A percentile compares a stretch with the other conserved stretches of the same genome.
These are phyloP conservation scores for Agriopis aurantiaria DNA, from an alignment of 2,888 invertebrate genomes.

Conservation along the genomic window DNA sequence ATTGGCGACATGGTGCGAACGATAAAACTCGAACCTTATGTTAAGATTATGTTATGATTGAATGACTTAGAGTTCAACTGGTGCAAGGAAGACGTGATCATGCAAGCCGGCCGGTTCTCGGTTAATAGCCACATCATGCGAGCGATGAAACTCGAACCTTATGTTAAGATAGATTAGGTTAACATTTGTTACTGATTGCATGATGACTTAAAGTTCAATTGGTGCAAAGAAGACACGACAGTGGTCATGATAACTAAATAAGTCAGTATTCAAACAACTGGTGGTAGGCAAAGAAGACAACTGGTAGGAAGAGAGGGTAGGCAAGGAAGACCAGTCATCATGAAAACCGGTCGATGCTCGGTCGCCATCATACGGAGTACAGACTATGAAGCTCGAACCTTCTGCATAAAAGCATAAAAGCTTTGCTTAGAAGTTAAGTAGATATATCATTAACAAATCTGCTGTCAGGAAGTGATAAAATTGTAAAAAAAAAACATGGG, in stretches of 20 bases:
- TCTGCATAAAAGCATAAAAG: slow-evolving; percentile 37
- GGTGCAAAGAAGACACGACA: slow-evolving; percentile 75
- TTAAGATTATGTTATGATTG: slow-evolving; percentile 63
- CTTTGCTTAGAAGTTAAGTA: not conserved
- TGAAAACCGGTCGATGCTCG: slow-evolving; percentile 81
- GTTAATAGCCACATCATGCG: slow-evolving; percentile 84
- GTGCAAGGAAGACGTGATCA: slow-evolving; percentile 75
- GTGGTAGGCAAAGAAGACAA: slow-evolving; percentile 72
- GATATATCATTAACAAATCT: too few relatives aligned
- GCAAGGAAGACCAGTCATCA: slow-evolving; percentile 73
- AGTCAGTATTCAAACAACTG: slow-evolving; percentile 52
- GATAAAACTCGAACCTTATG: slow-evolving; percentile 80
- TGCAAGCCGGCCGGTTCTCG: slow-evolving; percentile 81
- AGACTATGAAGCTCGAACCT: slow-evolving; percentile 84
- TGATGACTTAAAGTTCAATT: slow-evolving; percentile 80
- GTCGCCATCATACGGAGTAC: slow-evolving; percentile 83
- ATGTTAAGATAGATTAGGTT: slow-evolving; percentile 6
- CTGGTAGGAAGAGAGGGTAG: too few relatives aligned
- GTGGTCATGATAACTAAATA: slow-evolving; percentile 58
- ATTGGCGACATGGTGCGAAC: slow-evolving; percentile 84
- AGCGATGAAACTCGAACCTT: slow-evolving; percentile 83
- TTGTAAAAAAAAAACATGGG: too few relatives aligned
- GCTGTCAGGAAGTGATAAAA: too few relatives aligned
- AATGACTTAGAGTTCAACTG: slow-evolving; percentile 52
- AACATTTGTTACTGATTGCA: slow-evolving; percentile 59